phyloP scores from a whole-genome alignment of 2,888 invertebrate genomes.

The Tenthredo mesomela region DNA sequence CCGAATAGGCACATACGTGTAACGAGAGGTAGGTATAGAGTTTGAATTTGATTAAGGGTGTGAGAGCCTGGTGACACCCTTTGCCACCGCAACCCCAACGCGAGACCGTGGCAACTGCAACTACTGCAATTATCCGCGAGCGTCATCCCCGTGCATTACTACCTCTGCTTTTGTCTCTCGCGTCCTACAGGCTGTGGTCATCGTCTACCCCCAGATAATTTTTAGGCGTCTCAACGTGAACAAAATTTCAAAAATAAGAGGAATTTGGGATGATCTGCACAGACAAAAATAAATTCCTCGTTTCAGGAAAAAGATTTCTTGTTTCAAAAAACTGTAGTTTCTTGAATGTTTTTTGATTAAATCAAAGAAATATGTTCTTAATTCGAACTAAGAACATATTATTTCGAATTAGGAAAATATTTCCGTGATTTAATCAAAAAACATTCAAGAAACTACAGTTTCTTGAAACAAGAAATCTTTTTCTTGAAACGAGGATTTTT shows the following conservation, averaged over 20 bases:
- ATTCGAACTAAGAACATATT: no score
- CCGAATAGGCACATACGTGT: constrained; percentile 62
- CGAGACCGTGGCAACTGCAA: constrained; percentile 69
- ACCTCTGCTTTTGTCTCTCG: constrained; percentile 1
- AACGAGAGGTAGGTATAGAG: constrained; percentile 73
- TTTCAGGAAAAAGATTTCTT: no score
- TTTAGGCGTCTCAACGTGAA: not conserved
- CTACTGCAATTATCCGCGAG: constrained; percentile 76
- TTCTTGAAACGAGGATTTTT: no score
- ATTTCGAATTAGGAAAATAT: no score
- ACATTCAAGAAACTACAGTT: no score
- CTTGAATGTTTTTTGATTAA: no score
- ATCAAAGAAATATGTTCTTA: no score
- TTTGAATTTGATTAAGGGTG: constrained; percentile 77
- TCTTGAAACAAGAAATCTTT: no score
- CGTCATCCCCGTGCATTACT: constrained; percentile 74
- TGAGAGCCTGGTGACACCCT: constrained; percentile 74
- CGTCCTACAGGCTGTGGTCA: constrained; percentile 36
- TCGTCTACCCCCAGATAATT: constrained; percentile 21
- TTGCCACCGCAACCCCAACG: constrained; percentile 74
- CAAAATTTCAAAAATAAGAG: not conserved
- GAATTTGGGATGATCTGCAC: not conserved
- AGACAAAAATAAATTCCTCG: no score
- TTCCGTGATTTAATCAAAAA: no score
- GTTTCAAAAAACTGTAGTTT: no score